Conservation (phyloP, 1,140 invertebrate genomes). For the Neoseiulus cucumeris region DNA sequence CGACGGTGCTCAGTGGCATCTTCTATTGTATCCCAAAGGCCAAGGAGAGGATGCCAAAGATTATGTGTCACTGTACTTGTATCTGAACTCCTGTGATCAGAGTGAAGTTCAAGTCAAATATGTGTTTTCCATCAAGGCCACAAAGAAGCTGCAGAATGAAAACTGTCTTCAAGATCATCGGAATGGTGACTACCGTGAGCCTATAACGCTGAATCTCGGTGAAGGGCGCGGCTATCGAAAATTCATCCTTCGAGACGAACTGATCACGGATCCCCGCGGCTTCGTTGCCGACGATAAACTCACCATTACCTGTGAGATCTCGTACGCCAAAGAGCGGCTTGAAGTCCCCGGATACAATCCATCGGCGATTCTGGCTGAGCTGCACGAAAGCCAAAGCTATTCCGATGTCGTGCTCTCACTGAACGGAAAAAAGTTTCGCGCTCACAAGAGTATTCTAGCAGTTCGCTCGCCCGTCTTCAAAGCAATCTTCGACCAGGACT, state of each 20-base stretch:
- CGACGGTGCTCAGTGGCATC: conserved; percentile 99
- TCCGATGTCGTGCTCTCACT: conserved; percentile 13
- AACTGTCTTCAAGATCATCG: conserved; percentile 87
- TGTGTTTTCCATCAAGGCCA: conserved; percentile 99
- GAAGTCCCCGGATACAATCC: too few species aligned
- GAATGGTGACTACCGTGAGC: too few species aligned
- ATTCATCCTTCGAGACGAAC: conserved; percentile 91
- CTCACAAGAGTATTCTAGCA: conserved; percentile 20
- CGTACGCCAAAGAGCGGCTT: conserved; percentile 90
- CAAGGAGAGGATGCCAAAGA: conserved; percentile 99
- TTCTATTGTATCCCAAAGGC: conserved; percentile 96
- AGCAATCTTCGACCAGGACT: conserved; percentile 20
- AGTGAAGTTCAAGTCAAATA: conserved; percentile 98
- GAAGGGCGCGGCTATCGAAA: conserved; percentile 99
- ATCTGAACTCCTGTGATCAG: conserved; percentile 97
- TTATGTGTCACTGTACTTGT: conserved; percentile 91
- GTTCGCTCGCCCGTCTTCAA: conserved; percentile 21
- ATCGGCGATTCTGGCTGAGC: too few species aligned
- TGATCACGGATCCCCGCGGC: conserved; percentile 92
- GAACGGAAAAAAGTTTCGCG: conserved; percentile 13
- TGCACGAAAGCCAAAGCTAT: too few species aligned
- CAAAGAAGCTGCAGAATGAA: conserved; percentile 96
- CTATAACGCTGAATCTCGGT: conserved; percentile 95
- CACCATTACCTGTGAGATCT: conserved; percentile 59
- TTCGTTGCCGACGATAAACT: conserved; percentile 93